Conservation (phyloP, 1,140 invertebrate genomes). For the Bombus vancouverensis region DNA sequence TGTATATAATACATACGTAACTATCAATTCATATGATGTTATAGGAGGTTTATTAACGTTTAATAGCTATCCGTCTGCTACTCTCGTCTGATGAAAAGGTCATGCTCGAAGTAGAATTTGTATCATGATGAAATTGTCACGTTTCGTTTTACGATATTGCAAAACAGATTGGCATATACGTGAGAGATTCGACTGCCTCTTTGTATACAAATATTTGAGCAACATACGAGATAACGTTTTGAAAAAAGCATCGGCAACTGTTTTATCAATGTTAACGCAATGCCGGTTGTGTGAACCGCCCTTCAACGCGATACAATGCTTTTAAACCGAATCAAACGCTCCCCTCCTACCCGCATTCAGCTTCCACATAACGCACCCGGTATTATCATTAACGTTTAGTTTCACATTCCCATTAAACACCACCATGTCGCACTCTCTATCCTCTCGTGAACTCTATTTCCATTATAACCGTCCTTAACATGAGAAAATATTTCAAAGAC, state of each 20-base stretch:
- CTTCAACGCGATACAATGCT: conserved; percentile 8
- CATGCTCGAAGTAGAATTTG: not conserved
- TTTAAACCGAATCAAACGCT: not conserved
- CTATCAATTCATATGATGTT: not conserved
- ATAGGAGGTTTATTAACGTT: not conserved
- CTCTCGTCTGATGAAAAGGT: no score
- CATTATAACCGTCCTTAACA: no score
- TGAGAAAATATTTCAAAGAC: not conserved
- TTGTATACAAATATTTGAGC: not conserved
- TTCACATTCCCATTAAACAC: conserved; percentile 20
- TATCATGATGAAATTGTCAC: not conserved
- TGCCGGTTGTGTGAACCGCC: conserved; percentile 17
- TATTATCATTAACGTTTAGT: conserved; percentile 16
- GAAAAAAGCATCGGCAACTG: not conserved
- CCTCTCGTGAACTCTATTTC: not conserved
- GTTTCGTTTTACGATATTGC: not conserved
- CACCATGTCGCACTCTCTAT: not conserved
- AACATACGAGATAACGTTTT: not conserved
- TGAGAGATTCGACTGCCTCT: not conserved
- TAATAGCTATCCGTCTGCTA: not conserved
- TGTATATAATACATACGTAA: not conserved
- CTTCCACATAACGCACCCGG: conserved; percentile 2
- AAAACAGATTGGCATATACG: not conserved
- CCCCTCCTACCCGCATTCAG: conserved; percentile 28
- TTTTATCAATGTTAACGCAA: conserved; percentile 17